These are phyloP conservation scores for Prietella phreatophila DNA, from an alignment of 2,113 vertebrate species.

Conservation along the genomic window DNA sequence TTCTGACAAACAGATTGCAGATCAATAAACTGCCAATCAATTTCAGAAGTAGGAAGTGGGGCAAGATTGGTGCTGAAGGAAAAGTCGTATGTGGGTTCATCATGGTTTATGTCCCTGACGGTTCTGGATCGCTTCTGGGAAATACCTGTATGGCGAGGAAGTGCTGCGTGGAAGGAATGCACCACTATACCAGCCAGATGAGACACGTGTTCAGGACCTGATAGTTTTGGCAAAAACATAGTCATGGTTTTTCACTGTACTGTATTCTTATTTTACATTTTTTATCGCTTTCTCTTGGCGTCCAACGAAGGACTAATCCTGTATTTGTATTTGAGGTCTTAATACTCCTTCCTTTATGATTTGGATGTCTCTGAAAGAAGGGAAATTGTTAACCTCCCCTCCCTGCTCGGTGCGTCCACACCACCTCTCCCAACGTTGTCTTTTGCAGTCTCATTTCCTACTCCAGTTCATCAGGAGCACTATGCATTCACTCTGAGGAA, in stretches of 20 bases:
- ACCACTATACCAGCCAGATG: conserved; percentile 34
- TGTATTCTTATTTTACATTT: conserved; percentile 28
- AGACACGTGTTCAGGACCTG: conserved; percentile 46
- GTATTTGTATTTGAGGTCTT: conserved; percentile 12
- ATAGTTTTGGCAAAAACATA: conserved; percentile 5
- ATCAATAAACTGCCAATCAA: background rate
- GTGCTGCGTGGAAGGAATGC: conserved; percentile 56
- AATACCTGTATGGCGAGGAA: conserved; percentile 47
- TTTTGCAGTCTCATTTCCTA: conserved; percentile 51
- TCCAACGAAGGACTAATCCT: background rate
- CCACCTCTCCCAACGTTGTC: conserved; percentile 21
- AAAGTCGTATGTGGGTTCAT: conserved; percentile 46
- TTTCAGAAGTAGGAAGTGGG: conserved; percentile 32
- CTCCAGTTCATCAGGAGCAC: conserved; percentile 37
- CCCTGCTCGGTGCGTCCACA: conserved; percentile 28
- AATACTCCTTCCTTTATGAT: conserved; percentile 1
- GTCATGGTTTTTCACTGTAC: conserved; percentile 13
- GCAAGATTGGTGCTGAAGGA: background rate
- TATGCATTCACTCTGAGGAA: conserved; percentile 20
- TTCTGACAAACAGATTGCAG: background rate
- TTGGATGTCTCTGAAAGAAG: conserved; percentile 12
- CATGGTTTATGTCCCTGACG: conserved; percentile 30
- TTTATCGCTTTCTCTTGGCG: background rate
- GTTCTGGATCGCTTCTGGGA: conserved; percentile 55
- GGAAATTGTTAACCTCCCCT: conserved; percentile 12